Base-by-base conservation (phyloP, 2,113 vertebrate species). In the Spea bombifrons region DNA sequence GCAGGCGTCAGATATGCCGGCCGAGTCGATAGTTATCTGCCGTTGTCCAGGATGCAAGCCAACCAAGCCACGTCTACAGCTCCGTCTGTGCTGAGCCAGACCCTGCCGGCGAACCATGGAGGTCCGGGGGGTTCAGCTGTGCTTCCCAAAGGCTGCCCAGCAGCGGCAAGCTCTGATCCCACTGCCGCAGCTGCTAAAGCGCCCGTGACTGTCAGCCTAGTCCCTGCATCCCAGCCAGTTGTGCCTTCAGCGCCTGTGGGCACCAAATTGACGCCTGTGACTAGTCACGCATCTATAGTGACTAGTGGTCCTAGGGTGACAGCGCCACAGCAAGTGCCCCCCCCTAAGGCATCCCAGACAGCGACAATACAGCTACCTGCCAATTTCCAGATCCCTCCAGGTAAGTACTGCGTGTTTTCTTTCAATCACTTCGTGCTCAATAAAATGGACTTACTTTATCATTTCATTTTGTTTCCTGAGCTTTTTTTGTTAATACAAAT, bases 321-420 rank as follows among this genome's bases (percentile, higher is more conserved):
- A 0, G 74, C 86, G 12, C 82, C 91, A 5, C 90, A 87, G 74
- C 74, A 89, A 0, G 85, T 87, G 44, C 57, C 85, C 0, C 82
- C 92, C 76, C 74, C 86, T 4, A 89, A 89, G 64, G 76, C 86
- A 7, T 84, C 89, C 7, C 87, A 75, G 69, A 72, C 90, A 0
- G 63, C 90, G 1, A 80, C 93, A 2, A 75, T 95, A 3, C 94
- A 91, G 73, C 68, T 97, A 15, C 94, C 95, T 17, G 88, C 94
- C 7, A 94, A 92, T 82, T 86, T 98, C 74, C 95, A 97, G 83
- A 93, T 97, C 61, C 94, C 94, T 13, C 85, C 93, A 90, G 97
- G 97, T 97, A 88, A 83, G 93, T 59, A 59, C 4, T 10, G 13
- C 3, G 1, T n/a, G n/a, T n/a, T n/a, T n/a, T n/a, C n/a, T n/a